phyloP scores from a whole-genome alignment of 2,113 vertebrate species.

The Ia io region DNA sequence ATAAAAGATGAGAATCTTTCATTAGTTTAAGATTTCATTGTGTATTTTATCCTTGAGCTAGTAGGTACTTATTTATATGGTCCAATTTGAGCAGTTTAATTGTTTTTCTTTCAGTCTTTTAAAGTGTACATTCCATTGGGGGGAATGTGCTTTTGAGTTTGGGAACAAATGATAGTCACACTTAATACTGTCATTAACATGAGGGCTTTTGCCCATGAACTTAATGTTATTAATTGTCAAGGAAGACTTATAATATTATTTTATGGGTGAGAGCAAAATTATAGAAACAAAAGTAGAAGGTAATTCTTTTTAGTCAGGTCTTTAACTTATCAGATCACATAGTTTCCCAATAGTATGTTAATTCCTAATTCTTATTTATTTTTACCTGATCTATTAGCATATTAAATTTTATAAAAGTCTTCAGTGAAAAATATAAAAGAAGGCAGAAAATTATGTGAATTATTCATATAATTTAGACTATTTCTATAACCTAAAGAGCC shows the following conservation, averaged over 20 bases:
- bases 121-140: neutral
- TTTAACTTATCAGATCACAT: neutral
- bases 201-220: neutral
- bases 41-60: neutral
- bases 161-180: neutral
- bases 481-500: neutral
- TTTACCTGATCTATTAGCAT: neutral
- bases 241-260: neutral
- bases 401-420: neutral
- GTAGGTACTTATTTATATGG: neutral
- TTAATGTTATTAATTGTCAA: neutral
- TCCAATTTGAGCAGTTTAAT: neutral
- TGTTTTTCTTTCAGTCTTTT: neutral
- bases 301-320: neutral
- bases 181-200: neutral
- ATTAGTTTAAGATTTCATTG: neutral
- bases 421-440: neutral
- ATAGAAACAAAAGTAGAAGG: neutral
- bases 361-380: constrained; percentile 10
- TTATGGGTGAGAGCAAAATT: neutral
- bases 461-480: neutral
- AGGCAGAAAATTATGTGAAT: neutral
- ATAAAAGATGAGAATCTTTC: neutral
- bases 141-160: neutral
- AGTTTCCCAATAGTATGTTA: neutral